Evolutionary conservation across 2,797 vertebrate species (phyloP).

Genomic region (Delichon dasypus): DNA sequence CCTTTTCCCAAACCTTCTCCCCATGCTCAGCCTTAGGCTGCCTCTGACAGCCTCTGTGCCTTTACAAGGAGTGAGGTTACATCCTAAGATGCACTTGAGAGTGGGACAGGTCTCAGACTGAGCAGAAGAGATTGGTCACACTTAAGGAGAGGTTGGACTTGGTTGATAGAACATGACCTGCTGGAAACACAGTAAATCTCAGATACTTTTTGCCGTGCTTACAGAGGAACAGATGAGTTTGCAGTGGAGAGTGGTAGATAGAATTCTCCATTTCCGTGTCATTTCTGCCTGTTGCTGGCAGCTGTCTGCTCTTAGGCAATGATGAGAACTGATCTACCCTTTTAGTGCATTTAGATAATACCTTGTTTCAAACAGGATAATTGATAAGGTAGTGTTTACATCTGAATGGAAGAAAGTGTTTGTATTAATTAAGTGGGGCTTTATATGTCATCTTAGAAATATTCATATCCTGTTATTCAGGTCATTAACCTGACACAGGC

Average conservation of each 20-base stretch:
- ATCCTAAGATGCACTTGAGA: background rate
- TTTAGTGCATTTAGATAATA: background rate
- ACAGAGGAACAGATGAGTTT: background rate
- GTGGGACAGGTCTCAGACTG: background rate
- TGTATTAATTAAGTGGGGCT: background rate
- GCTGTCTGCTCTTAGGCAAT: background rate
- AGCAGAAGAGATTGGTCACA: background rate
- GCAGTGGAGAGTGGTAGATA: background rate
- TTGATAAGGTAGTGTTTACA: background rate
- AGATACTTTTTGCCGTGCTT: background rate
- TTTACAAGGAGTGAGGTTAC: background rate
- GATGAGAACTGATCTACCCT: background rate
- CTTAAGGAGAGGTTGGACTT: background rate
- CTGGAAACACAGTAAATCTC: background rate
- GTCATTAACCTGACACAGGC: background rate
- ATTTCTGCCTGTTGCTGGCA: background rate
- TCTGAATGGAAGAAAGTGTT: background rate
- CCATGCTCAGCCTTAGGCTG: background rate
- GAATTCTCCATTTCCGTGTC: background rate
- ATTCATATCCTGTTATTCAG: constrained; percentile 42
- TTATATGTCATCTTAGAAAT: background rate
- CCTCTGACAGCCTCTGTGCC: background rate
- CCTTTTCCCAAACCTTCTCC: background rate
- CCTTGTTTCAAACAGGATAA: background rate
- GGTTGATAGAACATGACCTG: background rate